Evolutionary conservation across 2,113 vertebrate genomes (phyloP).

Genomic region (Neopipo cinnamomea): DNA sequence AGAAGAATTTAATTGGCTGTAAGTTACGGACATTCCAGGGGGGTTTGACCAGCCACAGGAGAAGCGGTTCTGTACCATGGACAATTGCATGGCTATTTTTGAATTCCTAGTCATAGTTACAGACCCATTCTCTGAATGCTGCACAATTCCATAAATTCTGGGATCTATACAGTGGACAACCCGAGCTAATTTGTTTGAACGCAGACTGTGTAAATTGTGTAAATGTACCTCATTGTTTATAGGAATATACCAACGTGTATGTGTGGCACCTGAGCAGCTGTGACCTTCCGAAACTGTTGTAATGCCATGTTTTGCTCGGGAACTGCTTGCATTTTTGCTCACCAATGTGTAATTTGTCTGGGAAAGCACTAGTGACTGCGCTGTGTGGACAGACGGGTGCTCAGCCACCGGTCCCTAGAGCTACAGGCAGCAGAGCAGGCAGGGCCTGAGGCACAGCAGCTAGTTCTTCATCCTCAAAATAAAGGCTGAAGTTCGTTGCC

Average conservation of each 20-base stretch:
- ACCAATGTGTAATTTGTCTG: slow-evolving; percentile 71
- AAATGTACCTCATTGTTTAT: slow-evolving; percentile 74
- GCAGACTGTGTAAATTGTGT: slow-evolving; percentile 78
- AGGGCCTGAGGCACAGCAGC: slow-evolving; percentile 19
- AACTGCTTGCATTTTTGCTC: slow-evolving; percentile 75
- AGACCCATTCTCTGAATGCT: slow-evolving; percentile 67
- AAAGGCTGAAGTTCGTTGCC: slow-evolving; percentile 3
- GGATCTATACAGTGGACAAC: slow-evolving; percentile 64
- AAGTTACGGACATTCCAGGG: slow-evolving; percentile 75
- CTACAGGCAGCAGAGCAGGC: not conserved
- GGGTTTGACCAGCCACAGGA: slow-evolving; percentile 72
- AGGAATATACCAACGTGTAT: slow-evolving; percentile 76
- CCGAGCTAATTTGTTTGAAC: slow-evolving; percentile 82
- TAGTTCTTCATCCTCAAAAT: slow-evolving; percentile 12
- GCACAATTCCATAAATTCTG: slow-evolving; percentile 60
- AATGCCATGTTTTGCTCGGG: slow-evolving; percentile 74
- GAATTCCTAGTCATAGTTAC: slow-evolving; percentile 62
- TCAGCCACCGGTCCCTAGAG: not conserved
- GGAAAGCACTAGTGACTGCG: slow-evolving; percentile 76
- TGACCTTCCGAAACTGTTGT: slow-evolving; percentile 74
- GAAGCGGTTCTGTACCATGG: slow-evolving; percentile 72
- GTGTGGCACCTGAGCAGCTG: slow-evolving; percentile 74
- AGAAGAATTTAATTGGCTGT: slow-evolving; percentile 77
- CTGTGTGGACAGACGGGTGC: not conserved
- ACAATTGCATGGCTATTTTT: slow-evolving; percentile 70